Evolutionary conservation across 2,888 invertebrate genomes (phyloP).

Genomic region (Eupelmus urozonus): DNA sequence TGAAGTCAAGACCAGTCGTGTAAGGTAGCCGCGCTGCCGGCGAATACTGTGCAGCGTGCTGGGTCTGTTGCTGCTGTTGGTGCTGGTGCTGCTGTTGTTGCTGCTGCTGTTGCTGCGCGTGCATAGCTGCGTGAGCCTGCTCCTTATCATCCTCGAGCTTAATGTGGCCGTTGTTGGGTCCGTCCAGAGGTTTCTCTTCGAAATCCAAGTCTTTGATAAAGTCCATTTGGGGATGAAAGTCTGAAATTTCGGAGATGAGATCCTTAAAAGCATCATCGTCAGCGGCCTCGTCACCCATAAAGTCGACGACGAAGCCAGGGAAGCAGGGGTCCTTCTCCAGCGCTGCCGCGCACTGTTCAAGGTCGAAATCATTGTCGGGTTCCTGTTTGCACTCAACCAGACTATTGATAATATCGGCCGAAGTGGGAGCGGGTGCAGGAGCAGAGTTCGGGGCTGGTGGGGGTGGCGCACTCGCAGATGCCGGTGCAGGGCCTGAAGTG

Average conservation of each 20-base stretch:
- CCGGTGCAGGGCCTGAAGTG: constrained; percentile 63
- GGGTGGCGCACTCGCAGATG: constrained; percentile 42
- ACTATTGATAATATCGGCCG: constrained; percentile 78
- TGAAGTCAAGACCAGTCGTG: constrained; percentile 76
- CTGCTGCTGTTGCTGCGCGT: constrained; percentile 69
- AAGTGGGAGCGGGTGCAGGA: constrained; percentile 75
- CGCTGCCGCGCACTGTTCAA: constrained; percentile 90
- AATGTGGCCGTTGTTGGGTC: constrained; percentile 71
- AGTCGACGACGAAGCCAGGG: constrained; percentile 87
- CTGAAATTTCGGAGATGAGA: constrained; percentile 91
- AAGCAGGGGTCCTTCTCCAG: constrained; percentile 90
- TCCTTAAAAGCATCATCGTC: constrained; percentile 91
- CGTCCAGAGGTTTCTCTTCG: constrained; percentile 79
- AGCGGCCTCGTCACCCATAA: constrained; percentile 90
- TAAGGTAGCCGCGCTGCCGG: constrained; percentile 75
- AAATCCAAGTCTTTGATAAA: constrained; percentile 90
- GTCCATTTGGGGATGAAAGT: constrained; percentile 84
- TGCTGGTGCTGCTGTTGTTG: constrained; percentile 71
- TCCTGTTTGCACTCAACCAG: constrained; percentile 91
- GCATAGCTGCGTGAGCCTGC: constrained; percentile 66
- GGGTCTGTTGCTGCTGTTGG: constrained; percentile 71
- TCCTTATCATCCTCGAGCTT: constrained; percentile 76
- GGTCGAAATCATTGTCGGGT: constrained; percentile 90
- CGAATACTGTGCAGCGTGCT: constrained; percentile 77
- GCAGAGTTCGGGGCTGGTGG: constrained; percentile 58